phyloP scores from a whole-genome alignment of 92 coral and sea anemone species.

The Zoanthus sansibaricus region DNA sequence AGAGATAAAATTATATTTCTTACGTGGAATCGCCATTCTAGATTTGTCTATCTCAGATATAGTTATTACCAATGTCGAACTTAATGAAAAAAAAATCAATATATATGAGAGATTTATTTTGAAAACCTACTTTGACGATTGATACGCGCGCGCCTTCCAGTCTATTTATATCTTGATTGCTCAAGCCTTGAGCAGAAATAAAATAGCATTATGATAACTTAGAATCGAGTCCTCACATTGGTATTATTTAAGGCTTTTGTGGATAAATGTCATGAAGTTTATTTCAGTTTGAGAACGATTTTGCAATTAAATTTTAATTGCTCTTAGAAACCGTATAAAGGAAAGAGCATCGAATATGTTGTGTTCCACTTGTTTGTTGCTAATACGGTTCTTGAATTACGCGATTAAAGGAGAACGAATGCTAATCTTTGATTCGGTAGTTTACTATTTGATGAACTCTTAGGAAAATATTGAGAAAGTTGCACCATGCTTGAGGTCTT shows the following conservation, averaged over 20 bases:
- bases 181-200: constrained; percentile 20
- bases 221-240: not conserved
- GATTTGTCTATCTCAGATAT: not conserved
- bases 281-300: constrained; percentile 13
- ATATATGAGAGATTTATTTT: constrained; percentile 2
- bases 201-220: not conserved
- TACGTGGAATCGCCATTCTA: not conserved
- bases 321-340: not conserved
- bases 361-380: not conserved
- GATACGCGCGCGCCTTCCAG: constrained; percentile 12
- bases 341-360: constrained; percentile 32
- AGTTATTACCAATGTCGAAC: constrained; percentile 21
- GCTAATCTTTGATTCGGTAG: constrained; percentile 13
- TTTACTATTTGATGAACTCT: constrained; percentile 13
- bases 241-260: not conserved
- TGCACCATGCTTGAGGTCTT: constrained; percentile 10
- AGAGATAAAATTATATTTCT: not conserved
- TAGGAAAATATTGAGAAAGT: not conserved
- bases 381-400: not conserved
- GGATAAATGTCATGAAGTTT: constrained; percentile 17
- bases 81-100: constrained; percentile 21
- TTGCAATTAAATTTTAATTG: constrained; percentile 47
- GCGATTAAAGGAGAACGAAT: constrained; percentile 14
- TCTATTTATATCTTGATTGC: constrained; percentile 30
- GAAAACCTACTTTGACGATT: constrained; percentile 4